These are phyloP conservation scores for Balearica regulorum DNA, from an alignment of 2,797 vertebrate genomes.

Conservation along the genomic window DNA sequence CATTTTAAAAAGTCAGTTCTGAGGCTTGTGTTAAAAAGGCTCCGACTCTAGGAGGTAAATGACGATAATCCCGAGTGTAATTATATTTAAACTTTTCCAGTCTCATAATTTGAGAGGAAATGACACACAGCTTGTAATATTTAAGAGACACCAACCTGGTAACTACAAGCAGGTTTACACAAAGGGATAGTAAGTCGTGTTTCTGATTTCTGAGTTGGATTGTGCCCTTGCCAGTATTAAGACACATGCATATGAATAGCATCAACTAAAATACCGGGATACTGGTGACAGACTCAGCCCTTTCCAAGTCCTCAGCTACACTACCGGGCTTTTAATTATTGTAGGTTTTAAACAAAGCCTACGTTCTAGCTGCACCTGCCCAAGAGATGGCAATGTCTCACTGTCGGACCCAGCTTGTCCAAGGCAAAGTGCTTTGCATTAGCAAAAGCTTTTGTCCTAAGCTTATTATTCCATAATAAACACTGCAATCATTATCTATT, in stretches of 20 bases:
- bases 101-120: not conserved
- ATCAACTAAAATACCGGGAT: not conserved
- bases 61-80: not conserved
- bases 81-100: not conserved
- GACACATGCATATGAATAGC: fast-evolving
- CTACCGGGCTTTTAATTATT: not conserved
- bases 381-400: conserved; percentile 18
- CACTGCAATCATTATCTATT: not conserved
- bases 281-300: not conserved
- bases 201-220: not conserved
- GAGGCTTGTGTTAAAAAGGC: not conserved
- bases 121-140: not conserved
- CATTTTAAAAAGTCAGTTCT: not conserved
- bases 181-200: not conserved
- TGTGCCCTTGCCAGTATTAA: not conserved
- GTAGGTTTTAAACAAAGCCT: not conserved
- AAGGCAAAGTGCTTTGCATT: not conserved
- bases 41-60: not conserved
- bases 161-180: not conserved
- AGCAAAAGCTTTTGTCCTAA: not conserved
- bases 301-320: not conserved
- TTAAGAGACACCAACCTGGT: not conserved
- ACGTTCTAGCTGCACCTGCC: not conserved
- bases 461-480: not conserved
- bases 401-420: not conserved